phyloP scores from a whole-genome alignment of 2,113 vertebrate genomes.

The Chrysochloris asiatica region DNA sequence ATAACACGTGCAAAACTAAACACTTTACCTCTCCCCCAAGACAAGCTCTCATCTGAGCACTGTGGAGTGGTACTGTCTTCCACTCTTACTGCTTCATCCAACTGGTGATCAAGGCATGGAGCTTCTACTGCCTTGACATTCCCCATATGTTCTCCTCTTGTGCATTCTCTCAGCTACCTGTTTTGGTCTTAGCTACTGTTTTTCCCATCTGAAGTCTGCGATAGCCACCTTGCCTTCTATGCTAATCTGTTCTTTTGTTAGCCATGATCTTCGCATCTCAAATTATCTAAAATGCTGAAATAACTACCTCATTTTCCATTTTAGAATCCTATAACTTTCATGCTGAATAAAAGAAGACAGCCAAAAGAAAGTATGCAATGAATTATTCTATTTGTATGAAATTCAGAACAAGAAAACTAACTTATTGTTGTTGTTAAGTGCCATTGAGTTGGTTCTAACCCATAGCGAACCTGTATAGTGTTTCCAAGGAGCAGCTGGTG shows the following conservation, averaged over 20 bases:
- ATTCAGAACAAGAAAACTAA: too few relatives aligned
- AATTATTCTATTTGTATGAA: background rate
- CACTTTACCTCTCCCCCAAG: background rate
- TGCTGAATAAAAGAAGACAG: background rate
- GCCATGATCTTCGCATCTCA: background rate
- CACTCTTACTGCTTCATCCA: background rate
- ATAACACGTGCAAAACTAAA: background rate
- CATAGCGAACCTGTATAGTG: too few relatives aligned
- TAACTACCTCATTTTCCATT: background rate
- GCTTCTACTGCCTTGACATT: background rate
- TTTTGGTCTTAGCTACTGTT: background rate
- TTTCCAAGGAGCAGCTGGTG: too few relatives aligned
- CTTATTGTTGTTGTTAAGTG: too few relatives aligned
- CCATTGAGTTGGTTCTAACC: too few relatives aligned
- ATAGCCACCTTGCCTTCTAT: background rate
- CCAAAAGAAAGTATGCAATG: background rate
- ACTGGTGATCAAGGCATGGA: background rate
- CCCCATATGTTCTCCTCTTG: background rate
- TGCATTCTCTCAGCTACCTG: background rate
- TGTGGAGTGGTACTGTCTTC: accelerated
- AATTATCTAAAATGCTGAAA: background rate
- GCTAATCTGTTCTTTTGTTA: background rate
- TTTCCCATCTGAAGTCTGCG: background rate
- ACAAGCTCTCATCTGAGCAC: background rate
- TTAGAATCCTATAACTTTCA: background rate